Conservation (phyloP, 2,888 invertebrate genomes). For the Orthosia gothica region DNA sequence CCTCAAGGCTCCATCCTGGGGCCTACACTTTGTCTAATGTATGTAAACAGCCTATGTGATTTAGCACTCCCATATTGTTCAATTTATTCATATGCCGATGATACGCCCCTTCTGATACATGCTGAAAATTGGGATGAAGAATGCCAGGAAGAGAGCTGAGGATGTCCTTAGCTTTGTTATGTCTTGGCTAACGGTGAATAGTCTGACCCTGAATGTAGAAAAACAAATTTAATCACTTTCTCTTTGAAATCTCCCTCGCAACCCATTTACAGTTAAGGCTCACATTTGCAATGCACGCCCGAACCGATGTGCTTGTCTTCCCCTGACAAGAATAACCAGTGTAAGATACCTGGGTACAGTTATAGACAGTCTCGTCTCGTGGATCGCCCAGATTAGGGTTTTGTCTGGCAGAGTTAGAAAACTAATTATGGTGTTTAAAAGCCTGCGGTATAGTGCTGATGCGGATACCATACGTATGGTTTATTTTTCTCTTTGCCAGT, state of each 20-base stretch:
- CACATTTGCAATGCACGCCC: background rate
- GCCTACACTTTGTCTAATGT: no score
- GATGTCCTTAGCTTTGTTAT: background rate
- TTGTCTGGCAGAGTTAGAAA: constrained; percentile 1
- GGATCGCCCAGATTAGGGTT: background rate
- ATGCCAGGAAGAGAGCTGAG: background rate
- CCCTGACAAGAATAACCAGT: background rate
- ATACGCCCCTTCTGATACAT: background rate
- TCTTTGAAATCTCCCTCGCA: background rate
- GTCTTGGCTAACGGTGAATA: background rate
- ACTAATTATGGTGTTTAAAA: constrained; percentile 6
- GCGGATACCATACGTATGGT: background rate
- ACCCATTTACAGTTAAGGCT: constrained; percentile 3
- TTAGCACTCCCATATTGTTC: no score
- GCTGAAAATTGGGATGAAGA: background rate
- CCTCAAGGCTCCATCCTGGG: no score
- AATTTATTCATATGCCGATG: no score
- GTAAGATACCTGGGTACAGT: constrained; percentile 2
- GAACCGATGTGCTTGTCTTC: background rate
- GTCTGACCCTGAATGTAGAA: background rate
- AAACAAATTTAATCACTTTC: background rate
- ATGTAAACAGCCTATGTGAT: no score
- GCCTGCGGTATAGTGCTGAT: constrained; percentile 9
- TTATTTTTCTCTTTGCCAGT: constrained; percentile 20
- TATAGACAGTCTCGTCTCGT: constrained; percentile 7